Evolutionary conservation across 2,797 vertebrate species (phyloP), one percentile per base, ranked within the genome.

Genomic region (Anabas testudineus): DNA sequence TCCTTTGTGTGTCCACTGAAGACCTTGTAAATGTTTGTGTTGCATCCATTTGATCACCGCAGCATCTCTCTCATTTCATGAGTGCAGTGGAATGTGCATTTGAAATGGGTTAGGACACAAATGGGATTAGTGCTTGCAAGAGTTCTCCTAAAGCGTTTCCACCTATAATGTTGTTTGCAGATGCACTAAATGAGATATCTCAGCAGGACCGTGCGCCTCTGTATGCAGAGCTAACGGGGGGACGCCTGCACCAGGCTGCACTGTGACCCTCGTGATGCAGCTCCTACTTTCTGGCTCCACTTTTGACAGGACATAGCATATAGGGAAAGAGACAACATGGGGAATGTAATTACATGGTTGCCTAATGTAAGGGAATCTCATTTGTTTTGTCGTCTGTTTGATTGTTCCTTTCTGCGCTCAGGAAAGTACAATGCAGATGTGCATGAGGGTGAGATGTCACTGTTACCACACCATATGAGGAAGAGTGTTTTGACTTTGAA

Each of bases 81-180:
- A 91, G 88, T 87, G 91, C 87, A 84, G 84, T 55, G 2, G 76
- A 67, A 87, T 80, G 87, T 85, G 84, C 87, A 74, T 90, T 86
- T 69, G 83, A 90, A 92, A 91, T 84, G 87, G 82, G 80, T 78
- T 83, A 67, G 80, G 90, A 90, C 88, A 74, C 88, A 91, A 93
- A 92, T 91, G 85, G 90, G 90, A 93, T 93, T 90, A 90, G 91
- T 90, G 87, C 83, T 90, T 85, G 84, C 83, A 55, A 87, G 90
- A 91, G 85, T 82, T 91, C 87, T 87, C 80, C 88, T 81, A 73
- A 88, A 88, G 90, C 78, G 78, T 91, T 88, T 91, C 90, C 87
- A 90, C 88, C 90, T 92, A 85, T 92, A 93, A 93, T 90, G 88
- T 81, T 83, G 90, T 93, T 92, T 91, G 90, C 78, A 88, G 86